Evolutionary conservation across 2,888 invertebrate genomes (phyloP).

Genomic region (Hypsopygia costalis): DNA sequence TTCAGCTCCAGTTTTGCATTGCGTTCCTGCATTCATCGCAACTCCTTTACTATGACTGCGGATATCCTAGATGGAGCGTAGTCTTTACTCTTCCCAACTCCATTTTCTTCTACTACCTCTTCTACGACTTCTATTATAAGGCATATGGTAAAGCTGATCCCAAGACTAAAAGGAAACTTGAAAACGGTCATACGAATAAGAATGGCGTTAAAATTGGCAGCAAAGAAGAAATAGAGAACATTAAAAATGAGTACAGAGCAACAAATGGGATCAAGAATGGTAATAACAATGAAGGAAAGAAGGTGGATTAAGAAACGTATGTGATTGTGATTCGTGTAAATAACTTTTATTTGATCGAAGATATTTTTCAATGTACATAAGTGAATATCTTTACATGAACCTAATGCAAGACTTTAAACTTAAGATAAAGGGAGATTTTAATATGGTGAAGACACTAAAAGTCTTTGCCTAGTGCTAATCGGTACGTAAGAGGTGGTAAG

Average conservation of each 20-base stretch:
- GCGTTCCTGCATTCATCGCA: slow-evolving; percentile 93
- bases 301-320: slow-evolving; percentile 19
- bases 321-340: slow-evolving; percentile 6
- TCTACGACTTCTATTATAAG: slow-evolving; percentile 94
- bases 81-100: slow-evolving; percentile 94
- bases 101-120: slow-evolving; percentile 95
- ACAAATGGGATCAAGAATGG: slow-evolving; percentile 23
- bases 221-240: slow-evolving; percentile 21
- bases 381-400: neutral
- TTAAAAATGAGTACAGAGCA: slow-evolving; percentile 21
- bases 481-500: too few relatives aligned
- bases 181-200: slow-evolving; percentile 34
- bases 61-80: slow-evolving; percentile 91
- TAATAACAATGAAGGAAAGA: slow-evolving; percentile 20
- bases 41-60: slow-evolving; percentile 91
- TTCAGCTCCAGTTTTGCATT: slow-evolving; percentile 93
- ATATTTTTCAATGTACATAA: neutral
- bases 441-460: neutral
- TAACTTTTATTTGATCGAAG: neutral
- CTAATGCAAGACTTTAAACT: neutral
- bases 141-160: slow-evolving; percentile 80
- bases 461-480: too few relatives aligned
- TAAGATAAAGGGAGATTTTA: too few relatives aligned
- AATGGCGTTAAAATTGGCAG: slow-evolving; percentile 20
- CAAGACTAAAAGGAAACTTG: slow-evolving; percentile 28